Percentiles rank a stretch among this genome's conserved stretches.
Evolutionary conservation across 1,140 invertebrate species (phyloP).

Genomic region (Drosophila sturtevanti): DNA sequence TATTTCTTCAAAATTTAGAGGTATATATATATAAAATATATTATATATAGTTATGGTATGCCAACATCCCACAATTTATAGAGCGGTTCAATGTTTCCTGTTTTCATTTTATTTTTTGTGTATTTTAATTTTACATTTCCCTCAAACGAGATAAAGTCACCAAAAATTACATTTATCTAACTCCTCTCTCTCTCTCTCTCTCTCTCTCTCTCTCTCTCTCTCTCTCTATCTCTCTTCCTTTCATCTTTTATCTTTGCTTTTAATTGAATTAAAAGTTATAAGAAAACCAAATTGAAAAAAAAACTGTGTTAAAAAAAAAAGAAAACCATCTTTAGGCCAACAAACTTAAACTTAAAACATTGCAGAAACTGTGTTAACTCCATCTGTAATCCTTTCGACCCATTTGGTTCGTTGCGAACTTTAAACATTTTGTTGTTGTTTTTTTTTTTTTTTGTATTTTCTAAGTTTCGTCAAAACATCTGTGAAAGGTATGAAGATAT

Average conservation of each 20-base stretch:
- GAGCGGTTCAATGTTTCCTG: slow-evolving; percentile 81
- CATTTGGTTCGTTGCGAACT: slow-evolving; percentile 32
- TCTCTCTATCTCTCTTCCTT: neutral
- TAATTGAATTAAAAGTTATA: slow-evolving; percentile 28
- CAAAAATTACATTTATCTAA: slow-evolving; percentile 23
- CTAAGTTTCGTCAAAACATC: slow-evolving; percentile 75
- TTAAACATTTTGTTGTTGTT: slow-evolving; percentile 14
- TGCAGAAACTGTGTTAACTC: slow-evolving; percentile 44
- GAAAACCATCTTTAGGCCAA: slow-evolving; percentile 12
- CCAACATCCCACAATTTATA: slow-evolving; percentile 78
- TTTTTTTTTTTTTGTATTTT: neutral
- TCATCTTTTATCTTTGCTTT: neutral
- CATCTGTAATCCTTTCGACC: neutral
- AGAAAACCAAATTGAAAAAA: slow-evolving; percentile 36
- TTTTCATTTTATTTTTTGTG: slow-evolving; percentile 58
- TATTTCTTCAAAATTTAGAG: slow-evolving; percentile 60
- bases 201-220: no score
- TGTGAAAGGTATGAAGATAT: slow-evolving; percentile 47
- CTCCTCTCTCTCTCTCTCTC: no score
- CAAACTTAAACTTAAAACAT: slow-evolving; percentile 24
- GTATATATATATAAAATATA: neutral
- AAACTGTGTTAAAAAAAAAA: slow-evolving; percentile 36
- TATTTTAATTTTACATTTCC: slow-evolving; percentile 14
- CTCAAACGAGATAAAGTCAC: slow-evolving; percentile 58
- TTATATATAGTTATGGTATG: slow-evolving; percentile 47